These are phyloP conservation scores for Petaurus breviceps DNA, from an alignment of 2,113 vertebrate species.

Conservation along the genomic window DNA sequence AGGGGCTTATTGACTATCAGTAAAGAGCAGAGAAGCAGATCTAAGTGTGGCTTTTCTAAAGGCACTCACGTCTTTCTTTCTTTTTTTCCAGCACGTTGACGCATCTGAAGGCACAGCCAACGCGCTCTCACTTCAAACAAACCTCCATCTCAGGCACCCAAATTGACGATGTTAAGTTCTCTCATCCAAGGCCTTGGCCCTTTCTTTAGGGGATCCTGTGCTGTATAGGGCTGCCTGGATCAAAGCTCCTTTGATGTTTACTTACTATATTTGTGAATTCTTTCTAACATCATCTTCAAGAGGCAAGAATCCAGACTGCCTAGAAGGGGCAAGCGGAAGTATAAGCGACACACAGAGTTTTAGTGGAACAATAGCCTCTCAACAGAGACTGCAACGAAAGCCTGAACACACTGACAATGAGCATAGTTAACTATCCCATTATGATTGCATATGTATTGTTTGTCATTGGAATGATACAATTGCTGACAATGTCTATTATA, in stretches of 20 bases:
- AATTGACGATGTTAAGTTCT: slow-evolving; percentile 81
- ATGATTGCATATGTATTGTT: not conserved
- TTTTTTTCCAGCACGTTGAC: not conserved
- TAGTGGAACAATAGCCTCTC: not conserved
- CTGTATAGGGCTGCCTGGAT: slow-evolving; percentile 75
- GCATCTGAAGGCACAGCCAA: slow-evolving; percentile 34
- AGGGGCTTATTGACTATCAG: slow-evolving; percentile 75
- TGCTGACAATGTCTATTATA: not conserved
- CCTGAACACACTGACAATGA: not conserved
- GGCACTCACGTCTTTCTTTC: slow-evolving; percentile 55
- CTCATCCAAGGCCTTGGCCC: slow-evolving; percentile 70
- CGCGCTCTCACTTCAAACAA: slow-evolving; percentile 80
- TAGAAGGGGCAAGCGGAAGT: slow-evolving; percentile 28
- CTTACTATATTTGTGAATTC: slow-evolving; percentile 79
- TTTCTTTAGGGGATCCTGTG: slow-evolving; percentile 75
- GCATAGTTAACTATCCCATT: slow-evolving; percentile 4
- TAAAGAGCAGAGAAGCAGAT: slow-evolving; percentile 75
- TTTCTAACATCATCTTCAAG: slow-evolving; percentile 61
- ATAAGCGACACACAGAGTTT: not conserved
- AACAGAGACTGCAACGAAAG: not conserved
- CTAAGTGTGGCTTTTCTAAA: slow-evolving; percentile 67
- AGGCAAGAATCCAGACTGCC: slow-evolving; percentile 41
- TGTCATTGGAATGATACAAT: not conserved
- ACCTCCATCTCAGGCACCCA: slow-evolving; percentile 69
- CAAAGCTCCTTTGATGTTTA: slow-evolving; percentile 87